Evolutionary conservation across 2,113 vertebrate genomes (phyloP).

Genomic region (Ptyas mucosa): DNA sequence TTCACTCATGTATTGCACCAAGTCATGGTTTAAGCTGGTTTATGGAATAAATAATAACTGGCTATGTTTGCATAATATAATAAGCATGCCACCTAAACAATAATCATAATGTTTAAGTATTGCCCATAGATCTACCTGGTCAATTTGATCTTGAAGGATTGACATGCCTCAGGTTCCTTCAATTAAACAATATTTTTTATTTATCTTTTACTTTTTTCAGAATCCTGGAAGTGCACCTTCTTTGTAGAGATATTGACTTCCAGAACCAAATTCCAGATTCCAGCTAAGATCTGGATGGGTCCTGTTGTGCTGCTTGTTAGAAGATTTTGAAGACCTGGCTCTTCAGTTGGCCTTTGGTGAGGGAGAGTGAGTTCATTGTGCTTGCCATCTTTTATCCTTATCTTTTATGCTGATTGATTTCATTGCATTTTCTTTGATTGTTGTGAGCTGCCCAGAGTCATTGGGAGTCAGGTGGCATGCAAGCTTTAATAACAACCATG

Average conservation of each 20-base stretch:
- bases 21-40: neutral
- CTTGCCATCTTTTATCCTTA: neutral
- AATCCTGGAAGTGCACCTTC: neutral
- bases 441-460: neutral
- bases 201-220: neutral
- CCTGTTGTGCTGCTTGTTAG: neutral
- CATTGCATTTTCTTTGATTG: neutral
- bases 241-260: neutral
- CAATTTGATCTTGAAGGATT: neutral
- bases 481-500: neutral
- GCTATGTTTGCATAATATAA: neutral
- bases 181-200: neutral
- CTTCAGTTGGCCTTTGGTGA: neutral
- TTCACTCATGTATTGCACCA: neutral
- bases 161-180: neutral
- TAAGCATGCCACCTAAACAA: neutral
- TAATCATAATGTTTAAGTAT: neutral
- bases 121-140: neutral
- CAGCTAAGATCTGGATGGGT: neutral
- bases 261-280: neutral
- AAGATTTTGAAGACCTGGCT: neutral
- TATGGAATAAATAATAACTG: neutral
- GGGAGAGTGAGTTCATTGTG: neutral
- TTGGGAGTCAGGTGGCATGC: neutral
- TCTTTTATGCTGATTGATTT: neutral